Evolutionary conservation across 2,888 invertebrate genomes (phyloP).

Genomic region (Acronicta leporina): DNA sequence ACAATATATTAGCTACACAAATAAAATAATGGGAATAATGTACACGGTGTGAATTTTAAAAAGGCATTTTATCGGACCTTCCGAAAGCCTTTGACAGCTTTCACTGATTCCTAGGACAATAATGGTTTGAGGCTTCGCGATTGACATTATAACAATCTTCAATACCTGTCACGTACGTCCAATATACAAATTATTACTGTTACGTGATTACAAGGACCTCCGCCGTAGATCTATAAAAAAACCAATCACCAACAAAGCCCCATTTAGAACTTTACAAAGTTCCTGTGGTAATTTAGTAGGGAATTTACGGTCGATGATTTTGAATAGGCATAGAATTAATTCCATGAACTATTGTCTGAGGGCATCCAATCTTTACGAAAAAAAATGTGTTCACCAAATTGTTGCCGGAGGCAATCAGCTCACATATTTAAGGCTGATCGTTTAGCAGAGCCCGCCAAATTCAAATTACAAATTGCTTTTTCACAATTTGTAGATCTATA

Average conservation of each 20-base stretch:
- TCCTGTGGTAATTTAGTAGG: not conserved
- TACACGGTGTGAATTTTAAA: no score
- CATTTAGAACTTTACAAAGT: conserved; percentile 1
- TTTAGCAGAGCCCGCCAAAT: no score
- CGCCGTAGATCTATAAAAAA: conserved; percentile 4
- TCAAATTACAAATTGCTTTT: no score
- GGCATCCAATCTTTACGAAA: not conserved
- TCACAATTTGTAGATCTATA: no score
- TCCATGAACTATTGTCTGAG: conserved; percentile 1
- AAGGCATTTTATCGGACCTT: conserved; percentile 8
- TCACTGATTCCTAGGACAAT: conserved; percentile 28
- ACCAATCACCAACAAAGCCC: conserved; percentile 7
- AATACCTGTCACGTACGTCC: conserved; percentile 29
- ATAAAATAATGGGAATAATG: not conserved
- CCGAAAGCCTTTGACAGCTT: conserved; percentile 20
- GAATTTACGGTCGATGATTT: not conserved
- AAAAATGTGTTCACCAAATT: conserved; percentile 1
- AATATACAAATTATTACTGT: conserved; percentile 5
- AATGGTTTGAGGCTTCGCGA: conserved; percentile 16
- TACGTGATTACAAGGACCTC: conserved; percentile 18
- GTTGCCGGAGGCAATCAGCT: conserved; percentile 5
- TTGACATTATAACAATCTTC: conserved; percentile 10
- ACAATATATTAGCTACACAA: no score
- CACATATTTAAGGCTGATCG: no score
- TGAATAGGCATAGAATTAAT: conserved; percentile 1